phyloP scores from a whole-genome alignment of 2,888 invertebrate genomes.

The Pyrrhosoma nymphula region DNA sequence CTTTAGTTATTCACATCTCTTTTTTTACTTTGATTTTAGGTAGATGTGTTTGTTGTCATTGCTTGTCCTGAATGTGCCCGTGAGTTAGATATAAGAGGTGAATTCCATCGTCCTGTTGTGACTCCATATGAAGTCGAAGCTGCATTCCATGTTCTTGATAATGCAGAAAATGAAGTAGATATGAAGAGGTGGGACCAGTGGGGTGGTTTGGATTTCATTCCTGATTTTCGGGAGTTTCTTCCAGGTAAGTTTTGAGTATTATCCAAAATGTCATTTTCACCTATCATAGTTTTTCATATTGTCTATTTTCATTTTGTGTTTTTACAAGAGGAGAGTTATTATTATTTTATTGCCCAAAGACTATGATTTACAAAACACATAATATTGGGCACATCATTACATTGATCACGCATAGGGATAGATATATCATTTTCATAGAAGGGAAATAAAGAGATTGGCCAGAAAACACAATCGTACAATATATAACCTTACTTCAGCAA shows the following conservation, averaged over 20 bases:
- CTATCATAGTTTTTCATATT: no score
- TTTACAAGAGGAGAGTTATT: no score
- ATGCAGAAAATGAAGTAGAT: conserved; percentile 70
- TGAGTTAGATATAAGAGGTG: conserved; percentile 86
- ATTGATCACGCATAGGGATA: no score
- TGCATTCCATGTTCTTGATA: conserved; percentile 75
- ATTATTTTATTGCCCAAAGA: no score
- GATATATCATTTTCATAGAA: no score
- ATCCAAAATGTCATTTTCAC: no score
- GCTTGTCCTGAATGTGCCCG: conserved; percentile 93
- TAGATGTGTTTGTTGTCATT: conserved; percentile 95
- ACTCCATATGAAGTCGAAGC: conserved; percentile 95
- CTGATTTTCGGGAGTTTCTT: conserved; percentile 88
- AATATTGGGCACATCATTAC: no score
- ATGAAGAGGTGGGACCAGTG: conserved; percentile 74
- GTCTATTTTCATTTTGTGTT: no score
- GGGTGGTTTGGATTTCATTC: conserved; percentile 81
- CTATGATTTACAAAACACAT: no score
- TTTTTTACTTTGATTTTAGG: conserved; percentile 79
- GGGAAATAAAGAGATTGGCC: no score
- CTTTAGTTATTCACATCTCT: background rate
- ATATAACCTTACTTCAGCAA: no score
- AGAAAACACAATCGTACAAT: no score
- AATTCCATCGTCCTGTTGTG: conserved; percentile 94
- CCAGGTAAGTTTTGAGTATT: conserved; percentile 79